Evolutionary conservation across 35 echinoderm and acorn worm species (phyloP).

Genomic region (Strongylocentrotus purpuratus): DNA sequence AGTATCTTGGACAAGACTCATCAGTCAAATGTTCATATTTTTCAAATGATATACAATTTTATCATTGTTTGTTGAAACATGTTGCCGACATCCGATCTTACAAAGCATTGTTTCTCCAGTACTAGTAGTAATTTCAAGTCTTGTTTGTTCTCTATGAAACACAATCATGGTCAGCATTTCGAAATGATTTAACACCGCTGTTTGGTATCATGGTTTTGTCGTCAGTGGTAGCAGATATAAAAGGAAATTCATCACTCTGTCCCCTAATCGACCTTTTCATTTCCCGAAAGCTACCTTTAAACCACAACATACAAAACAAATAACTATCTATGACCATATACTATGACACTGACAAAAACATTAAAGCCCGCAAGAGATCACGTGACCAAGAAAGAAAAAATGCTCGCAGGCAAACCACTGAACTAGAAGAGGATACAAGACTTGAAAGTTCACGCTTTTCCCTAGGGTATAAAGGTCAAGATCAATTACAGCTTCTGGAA

Average conservation of each 20-base stretch:
- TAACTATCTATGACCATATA: neutral
- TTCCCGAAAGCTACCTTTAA: neutral
- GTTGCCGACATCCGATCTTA: too few relatives aligned
- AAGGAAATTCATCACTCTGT: neutral
- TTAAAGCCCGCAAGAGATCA: neutral
- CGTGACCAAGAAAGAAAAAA: neutral
- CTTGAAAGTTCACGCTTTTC: neutral
- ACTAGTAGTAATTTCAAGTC: too few relatives aligned
- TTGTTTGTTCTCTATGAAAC: too few relatives aligned
- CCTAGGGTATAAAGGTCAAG: constrained; percentile 9
- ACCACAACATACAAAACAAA: constrained; percentile 11
- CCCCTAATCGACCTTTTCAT: neutral
- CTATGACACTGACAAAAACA: neutral
- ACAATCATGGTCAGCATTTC: too few relatives aligned
- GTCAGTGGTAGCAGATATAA: too few relatives aligned
- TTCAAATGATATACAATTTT: too few relatives aligned
- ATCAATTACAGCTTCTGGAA: neutral
- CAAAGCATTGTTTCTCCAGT: too few relatives aligned
- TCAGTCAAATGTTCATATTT: too few relatives aligned
- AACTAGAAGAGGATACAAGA: neutral
- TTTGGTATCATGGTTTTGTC: too few relatives aligned
- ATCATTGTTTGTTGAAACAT: too few relatives aligned
- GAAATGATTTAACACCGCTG: too few relatives aligned
- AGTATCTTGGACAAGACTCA: too few relatives aligned
- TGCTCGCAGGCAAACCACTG: neutral